Percentiles rank a stretch among this genome's conserved stretches.
These are phyloP conservation scores for Lamproptera curius DNA, from an alignment of 2,888 invertebrate species.

Conservation along the genomic window DNA sequence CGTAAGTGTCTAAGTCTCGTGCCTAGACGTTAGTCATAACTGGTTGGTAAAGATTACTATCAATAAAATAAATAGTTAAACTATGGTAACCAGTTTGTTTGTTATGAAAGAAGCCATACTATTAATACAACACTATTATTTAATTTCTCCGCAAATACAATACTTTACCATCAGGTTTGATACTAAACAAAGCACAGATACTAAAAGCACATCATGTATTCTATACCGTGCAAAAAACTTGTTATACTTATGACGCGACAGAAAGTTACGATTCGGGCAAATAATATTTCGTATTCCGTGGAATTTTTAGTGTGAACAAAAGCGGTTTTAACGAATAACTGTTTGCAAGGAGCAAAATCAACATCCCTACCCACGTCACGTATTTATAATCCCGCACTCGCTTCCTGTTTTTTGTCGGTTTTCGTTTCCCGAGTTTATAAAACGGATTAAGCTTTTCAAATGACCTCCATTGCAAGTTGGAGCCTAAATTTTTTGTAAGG, in stretches of 20 bases:
- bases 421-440: conserved; percentile 41
- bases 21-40: too few relatives aligned
- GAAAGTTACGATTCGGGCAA: conserved; percentile 23
- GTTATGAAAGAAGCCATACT: background rate
- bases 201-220: too few relatives aligned
- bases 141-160: background rate
- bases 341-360: conserved; percentile 55
- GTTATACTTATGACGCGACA: conserved; percentile 2
- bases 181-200: background rate
- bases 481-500: background rate
- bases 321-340: conserved; percentile 37
- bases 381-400: conserved; percentile 69
- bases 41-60: background rate
- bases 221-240: too few relatives aligned
- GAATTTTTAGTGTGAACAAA: conserved; percentile 58
- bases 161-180: background rate
- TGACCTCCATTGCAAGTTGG: conserved; percentile 39
- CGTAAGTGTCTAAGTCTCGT: too few relatives aligned
- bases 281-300: conserved; percentile 27
- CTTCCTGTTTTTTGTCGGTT: conserved; percentile 71
- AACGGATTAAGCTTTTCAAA: conserved; percentile 53
- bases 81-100: background rate
- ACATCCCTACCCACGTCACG: conserved; percentile 67
- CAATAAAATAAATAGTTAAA: background rate
- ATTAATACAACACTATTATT: background rate